Conservation (phyloP, 2,113 vertebrate genomes). For the Papio anubis region DNA sequence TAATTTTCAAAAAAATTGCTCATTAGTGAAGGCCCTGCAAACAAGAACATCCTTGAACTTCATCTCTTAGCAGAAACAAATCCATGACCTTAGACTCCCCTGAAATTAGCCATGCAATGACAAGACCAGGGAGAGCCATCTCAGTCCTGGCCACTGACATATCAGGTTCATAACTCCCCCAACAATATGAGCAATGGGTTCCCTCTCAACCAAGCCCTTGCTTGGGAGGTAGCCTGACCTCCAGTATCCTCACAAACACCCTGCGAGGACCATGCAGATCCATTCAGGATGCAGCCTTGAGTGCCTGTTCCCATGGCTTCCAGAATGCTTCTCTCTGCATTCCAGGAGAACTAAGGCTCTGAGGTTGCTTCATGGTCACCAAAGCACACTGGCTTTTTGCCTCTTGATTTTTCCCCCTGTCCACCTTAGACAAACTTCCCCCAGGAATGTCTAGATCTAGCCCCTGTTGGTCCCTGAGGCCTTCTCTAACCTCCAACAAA, state of each 20-base stretch:
- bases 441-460: neutral
- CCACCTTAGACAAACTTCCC: neutral
- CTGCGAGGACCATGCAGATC: neutral
- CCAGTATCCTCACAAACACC: neutral
- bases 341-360: neutral
- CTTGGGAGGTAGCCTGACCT: neutral
- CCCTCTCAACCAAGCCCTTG: slow-evolving; percentile 1
- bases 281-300: neutral
- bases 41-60: slow-evolving; percentile 31
- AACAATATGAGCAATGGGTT: neutral
- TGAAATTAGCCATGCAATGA: neutral
- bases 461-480: neutral
- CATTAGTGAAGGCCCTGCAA: slow-evolving; percentile 15
- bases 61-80: slow-evolving; percentile 45
- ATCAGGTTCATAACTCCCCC: neutral
- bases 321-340: neutral
- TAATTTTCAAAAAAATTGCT: neutral
- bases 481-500: slow-evolving; percentile 17
- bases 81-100: neutral
- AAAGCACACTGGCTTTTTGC: neutral
- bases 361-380: neutral
- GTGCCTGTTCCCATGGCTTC: neutral
- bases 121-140: neutral
- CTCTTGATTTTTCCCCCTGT: neutral
- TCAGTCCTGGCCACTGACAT: neutral